These are phyloP conservation scores for Caenorhabditis imperialis DNA, from an alignment of 2,888 invertebrate species.

Conservation along the genomic window DNA sequence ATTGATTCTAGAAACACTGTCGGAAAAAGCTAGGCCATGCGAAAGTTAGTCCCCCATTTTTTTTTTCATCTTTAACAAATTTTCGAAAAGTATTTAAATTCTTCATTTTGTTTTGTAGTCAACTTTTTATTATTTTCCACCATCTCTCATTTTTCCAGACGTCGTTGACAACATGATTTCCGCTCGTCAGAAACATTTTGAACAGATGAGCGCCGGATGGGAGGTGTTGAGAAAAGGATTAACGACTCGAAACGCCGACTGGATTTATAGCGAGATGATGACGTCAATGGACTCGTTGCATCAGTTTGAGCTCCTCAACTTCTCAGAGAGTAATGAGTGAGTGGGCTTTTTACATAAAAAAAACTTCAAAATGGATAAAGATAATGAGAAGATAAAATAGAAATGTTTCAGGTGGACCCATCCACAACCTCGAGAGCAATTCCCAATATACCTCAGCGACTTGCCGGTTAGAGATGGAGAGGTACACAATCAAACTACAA, in stretches of 20 bases:
- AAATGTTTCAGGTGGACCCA: constrained; percentile 8
- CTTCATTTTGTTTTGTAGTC: too few relatives aligned
- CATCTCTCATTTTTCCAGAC: constrained; percentile 17
- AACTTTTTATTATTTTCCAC: background rate
- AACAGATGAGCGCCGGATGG: constrained; percentile 12
- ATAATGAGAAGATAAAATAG: background rate
- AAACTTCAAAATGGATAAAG: too few relatives aligned
- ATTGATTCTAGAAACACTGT: too few relatives aligned
- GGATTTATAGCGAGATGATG: constrained; percentile 26
- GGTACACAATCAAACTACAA: background rate
- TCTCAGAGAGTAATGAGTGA: constrained; percentile 3
- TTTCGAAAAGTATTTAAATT: too few relatives aligned
- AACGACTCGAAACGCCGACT: constrained; percentile 5
- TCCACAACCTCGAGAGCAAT: background rate
- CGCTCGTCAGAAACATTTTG: constrained; percentile 7
- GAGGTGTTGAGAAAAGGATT: constrained; percentile 6
- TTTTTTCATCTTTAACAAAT: too few relatives aligned
- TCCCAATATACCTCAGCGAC: constrained; percentile 16
- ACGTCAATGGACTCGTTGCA: background rate
- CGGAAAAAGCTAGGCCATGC: too few relatives aligned
- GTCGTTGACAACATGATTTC: constrained; percentile 28
- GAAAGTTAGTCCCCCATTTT: too few relatives aligned
- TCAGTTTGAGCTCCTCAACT: constrained; percentile 16
- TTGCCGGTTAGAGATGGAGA: constrained; percentile 7
- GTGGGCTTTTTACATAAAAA: too few relatives aligned